Conservation (phyloP, 2,113 vertebrate species). For the Embiotoca jacksoni region DNA sequence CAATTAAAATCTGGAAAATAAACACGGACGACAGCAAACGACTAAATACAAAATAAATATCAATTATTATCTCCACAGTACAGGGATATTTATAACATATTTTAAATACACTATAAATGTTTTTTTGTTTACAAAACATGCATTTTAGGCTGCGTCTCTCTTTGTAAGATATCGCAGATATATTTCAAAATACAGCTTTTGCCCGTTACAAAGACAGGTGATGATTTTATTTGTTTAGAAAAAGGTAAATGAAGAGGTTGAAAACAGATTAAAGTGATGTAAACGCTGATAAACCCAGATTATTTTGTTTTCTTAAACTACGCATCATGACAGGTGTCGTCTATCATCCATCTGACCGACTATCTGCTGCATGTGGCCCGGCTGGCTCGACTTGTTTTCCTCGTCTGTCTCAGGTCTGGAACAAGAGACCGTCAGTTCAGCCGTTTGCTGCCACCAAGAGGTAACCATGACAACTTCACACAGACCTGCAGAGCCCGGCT, state of each 20-base stretch:
- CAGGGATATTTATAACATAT: background rate
- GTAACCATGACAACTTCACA: slow-evolving; percentile 36
- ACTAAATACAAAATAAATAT: slow-evolving; percentile 11
- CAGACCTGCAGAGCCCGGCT: slow-evolving; percentile 24
- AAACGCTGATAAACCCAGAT: background rate
- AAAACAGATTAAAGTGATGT: background rate
- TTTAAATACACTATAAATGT: too few relatives aligned
- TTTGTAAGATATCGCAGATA: slow-evolving; percentile 4
- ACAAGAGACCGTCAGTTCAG: slow-evolving; percentile 33
- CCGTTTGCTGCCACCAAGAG: slow-evolving; percentile 80
- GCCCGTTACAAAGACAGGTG: background rate
- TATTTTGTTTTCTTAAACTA: slow-evolving; percentile 4
- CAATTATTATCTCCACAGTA: slow-evolving; percentile 2
- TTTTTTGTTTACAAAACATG: slow-evolving; percentile 3
- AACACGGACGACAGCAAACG: background rate
- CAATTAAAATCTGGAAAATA: slow-evolving; percentile 5
- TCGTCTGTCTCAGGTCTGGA: too few relatives aligned
- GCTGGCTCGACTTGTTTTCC: too few relatives aligned
- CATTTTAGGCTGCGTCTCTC: background rate
- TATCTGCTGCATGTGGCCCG: too few relatives aligned
- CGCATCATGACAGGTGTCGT: background rate
- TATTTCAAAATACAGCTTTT: slow-evolving; percentile 1
- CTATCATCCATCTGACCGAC: too few relatives aligned
- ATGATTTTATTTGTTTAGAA: background rate
- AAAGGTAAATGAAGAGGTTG: background rate